Conservation (phyloP, 2,797 vertebrate genomes). For the Serranus cabrilla region DNA sequence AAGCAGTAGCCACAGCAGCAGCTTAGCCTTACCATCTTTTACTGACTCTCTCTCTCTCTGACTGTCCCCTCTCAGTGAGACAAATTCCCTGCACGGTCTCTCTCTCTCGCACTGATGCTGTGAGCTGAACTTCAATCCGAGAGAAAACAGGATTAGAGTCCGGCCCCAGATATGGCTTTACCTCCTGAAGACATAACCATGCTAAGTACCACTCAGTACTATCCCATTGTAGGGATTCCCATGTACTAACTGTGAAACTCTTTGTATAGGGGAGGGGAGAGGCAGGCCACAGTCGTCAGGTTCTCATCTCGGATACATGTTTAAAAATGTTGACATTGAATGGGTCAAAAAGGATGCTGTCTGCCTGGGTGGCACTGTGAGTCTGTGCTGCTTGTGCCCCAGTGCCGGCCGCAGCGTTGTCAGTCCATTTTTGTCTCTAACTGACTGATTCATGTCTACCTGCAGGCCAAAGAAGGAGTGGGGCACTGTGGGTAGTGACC, state of each 20-base stretch:
- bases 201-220: constrained; percentile 64
- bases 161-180: constrained; percentile 67
- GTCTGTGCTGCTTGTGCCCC: constrained; percentile 39
- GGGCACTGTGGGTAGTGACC: constrained; percentile 12
- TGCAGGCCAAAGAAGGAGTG: constrained; percentile 35
- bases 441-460: constrained; percentile 62
- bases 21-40: constrained; percentile 50
- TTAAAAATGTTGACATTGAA: constrained; percentile 37
- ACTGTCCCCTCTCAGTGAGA: constrained; percentile 60
- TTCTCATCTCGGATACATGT: constrained; percentile 50
- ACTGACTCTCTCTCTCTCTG: constrained; percentile 44
- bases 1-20: constrained; percentile 32
- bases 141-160: constrained; percentile 78
- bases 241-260: constrained; percentile 43
- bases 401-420: constrained; percentile 38
- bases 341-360: constrained; percentile 53
- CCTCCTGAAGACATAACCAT: constrained; percentile 62
- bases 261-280: constrained; percentile 23
- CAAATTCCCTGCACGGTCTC: constrained; percentile 59
- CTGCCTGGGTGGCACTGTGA: constrained; percentile 35
- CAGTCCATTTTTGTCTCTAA: constrained; percentile 55
- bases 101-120: constrained; percentile 45
- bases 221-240: constrained; percentile 65
- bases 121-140: constrained; percentile 65
- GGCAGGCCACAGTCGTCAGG: constrained; percentile 18